phyloP scores from a whole-genome alignment of 2,888 invertebrate genomes.

The Cantharis rustica region DNA sequence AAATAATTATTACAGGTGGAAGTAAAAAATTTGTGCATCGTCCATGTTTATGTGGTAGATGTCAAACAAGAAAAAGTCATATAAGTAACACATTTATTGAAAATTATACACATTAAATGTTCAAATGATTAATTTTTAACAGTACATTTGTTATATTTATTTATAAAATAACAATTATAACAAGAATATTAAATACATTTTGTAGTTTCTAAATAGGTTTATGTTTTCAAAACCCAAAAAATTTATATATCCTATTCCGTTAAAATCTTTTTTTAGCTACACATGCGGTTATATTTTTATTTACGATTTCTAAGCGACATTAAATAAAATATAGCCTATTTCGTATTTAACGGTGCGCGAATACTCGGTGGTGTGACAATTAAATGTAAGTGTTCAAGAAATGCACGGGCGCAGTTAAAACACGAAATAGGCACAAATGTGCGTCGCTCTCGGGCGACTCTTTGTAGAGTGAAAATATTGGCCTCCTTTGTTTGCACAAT shows the following conservation, averaged over 20 bases:
- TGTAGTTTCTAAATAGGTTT: not conserved
- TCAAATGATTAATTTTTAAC: slow-evolving; percentile 8
- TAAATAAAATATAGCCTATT: not conserved
- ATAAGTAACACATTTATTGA: slow-evolving; percentile 23
- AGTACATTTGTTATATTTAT: slow-evolving; percentile 9
- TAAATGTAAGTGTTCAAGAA: not conserved
- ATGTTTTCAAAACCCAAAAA: not conserved
- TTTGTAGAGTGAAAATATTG: not conserved
- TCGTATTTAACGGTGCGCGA: not conserved
- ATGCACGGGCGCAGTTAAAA: not conserved
- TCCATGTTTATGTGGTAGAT: not conserved
- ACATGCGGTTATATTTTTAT: not conserved
- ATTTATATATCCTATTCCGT: not conserved
- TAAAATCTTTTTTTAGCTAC: not conserved
- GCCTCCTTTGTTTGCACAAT: slow-evolving; percentile 1
- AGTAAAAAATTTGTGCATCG: slow-evolving; percentile 35
- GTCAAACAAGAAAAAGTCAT: not conserved
- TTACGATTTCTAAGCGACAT: not conserved
- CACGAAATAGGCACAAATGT: not conserved
- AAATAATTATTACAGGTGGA: slow-evolving; percentile 45
- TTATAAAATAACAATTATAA: slow-evolving; percentile 12
- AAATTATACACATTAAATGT: slow-evolving; percentile 21
- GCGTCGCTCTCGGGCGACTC: not conserved
- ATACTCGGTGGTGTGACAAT: not conserved
- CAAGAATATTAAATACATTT: slow-evolving; percentile 3